Evolutionary conservation across 64 coral and sea anemone genomes (phyloP).

Genomic region (Porites lutea): DNA sequence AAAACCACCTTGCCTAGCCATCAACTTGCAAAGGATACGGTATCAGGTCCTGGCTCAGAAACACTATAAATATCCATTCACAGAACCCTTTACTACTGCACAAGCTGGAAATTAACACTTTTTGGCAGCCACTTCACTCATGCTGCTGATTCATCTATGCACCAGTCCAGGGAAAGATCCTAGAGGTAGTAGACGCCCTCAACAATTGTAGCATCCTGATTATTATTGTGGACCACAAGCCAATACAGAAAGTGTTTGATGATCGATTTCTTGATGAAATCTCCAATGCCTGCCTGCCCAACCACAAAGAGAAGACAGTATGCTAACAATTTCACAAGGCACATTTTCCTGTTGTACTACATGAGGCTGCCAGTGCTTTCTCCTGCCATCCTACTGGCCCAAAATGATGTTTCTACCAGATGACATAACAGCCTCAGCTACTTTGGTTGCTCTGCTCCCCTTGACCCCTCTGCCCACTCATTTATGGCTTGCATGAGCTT

Average conservation of each 20-base stretch:
- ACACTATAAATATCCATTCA: constrained; percentile 27
- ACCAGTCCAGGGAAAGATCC: constrained; percentile 49
- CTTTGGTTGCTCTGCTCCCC: neutral
- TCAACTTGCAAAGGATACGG: constrained; percentile 42
- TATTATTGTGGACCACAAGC: constrained; percentile 61
- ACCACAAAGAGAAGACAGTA: constrained; percentile 51
- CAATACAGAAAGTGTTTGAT: constrained; percentile 48
- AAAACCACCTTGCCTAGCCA: constrained; percentile 62
- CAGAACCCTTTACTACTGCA: constrained; percentile 40
- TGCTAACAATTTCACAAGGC: constrained; percentile 9
- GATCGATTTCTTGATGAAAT: constrained; percentile 38
- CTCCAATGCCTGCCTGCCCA: neutral
- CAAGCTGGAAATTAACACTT: constrained; percentile 58
- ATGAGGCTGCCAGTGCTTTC: constrained; percentile 22
- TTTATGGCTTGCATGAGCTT: neutral
- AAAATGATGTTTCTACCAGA: neutral
- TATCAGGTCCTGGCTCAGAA: constrained; percentile 58
- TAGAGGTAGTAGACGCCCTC: constrained; percentile 59
- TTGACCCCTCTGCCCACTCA: neutral
- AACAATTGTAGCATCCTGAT: constrained; percentile 54
- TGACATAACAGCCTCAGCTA: neutral
- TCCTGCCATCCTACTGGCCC: constrained; percentile 13
- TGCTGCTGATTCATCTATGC: constrained; percentile 52
- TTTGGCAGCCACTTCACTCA: constrained; percentile 64
- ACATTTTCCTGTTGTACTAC: constrained; percentile 16